Percentiles rank a stretch among this genome's conserved stretches.
These are phyloP conservation scores for Onychostoma macrolepis DNA, from an alignment of 2,113 vertebrate species.

Conservation along the genomic window DNA sequence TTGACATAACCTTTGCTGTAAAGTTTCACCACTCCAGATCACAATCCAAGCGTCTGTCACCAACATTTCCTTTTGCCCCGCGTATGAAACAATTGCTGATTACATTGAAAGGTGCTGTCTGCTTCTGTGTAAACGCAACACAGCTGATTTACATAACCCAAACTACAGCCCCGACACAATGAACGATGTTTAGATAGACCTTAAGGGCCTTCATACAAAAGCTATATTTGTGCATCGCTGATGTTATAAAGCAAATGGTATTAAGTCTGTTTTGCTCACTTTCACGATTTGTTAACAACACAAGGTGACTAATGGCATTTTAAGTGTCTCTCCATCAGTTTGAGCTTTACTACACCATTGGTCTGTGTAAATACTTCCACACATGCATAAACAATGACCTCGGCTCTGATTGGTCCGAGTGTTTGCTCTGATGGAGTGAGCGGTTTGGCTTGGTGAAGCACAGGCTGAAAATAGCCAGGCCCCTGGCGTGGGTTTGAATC, in stretches of 20 bases:
- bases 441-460: constrained; percentile 24
- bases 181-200: constrained; percentile 26
- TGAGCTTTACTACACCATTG: constrained; percentile 40
- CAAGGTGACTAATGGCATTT: constrained; percentile 39
- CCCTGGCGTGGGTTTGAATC: constrained; percentile 28
- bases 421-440: constrained; percentile 42
- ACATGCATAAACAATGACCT: constrained; percentile 45
- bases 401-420: constrained; percentile 28
- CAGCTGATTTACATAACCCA: constrained; percentile 27
- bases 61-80: not conserved
- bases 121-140: constrained; percentile 24
- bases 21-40: not conserved
- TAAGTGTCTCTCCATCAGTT: constrained; percentile 42
- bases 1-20: not conserved
- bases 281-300: constrained; percentile 28
- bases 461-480: constrained; percentile 19
- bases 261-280: constrained; percentile 29
- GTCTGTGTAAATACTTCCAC: constrained; percentile 35
- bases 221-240: constrained; percentile 22
- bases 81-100: not conserved
- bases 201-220: constrained; percentile 37
- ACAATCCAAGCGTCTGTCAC: not conserved
- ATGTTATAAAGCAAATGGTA: constrained; percentile 37
- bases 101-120: not conserved
- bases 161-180: constrained; percentile 7